Evolutionary conservation across 2,888 invertebrate genomes (phyloP), one percentile per base, ranked within the genome.

Genomic region (Cotesia congregata): DNA sequence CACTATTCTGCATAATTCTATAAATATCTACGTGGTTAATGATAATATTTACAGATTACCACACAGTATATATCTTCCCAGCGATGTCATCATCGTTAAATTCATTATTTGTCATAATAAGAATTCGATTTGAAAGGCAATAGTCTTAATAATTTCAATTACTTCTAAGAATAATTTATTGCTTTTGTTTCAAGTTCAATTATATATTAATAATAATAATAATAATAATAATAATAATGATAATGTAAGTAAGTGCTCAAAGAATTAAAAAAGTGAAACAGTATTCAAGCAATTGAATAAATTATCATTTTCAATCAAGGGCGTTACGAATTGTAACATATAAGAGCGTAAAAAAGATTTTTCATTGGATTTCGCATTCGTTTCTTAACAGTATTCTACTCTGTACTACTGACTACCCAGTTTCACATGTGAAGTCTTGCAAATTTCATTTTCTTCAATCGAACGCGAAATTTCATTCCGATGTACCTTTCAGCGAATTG

Each of bases 381-480:
- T 41, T 7, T 40, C 39, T n/a, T 67, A 40, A 39, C 15, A 67
- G 39, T 67, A 15, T 39, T 30, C 15, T 40, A 30, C 30, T 30
- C 30, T 3, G 30, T 30, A 30, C 15, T 15, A 41, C 50, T 59
- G 3, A 70, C 9, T n/a, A n/a, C 30, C 6, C 12, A n/a, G 60
- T 12, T 12, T 50, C 50, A 50, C 50, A 60, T 12, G 38, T 70
- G 61, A 38, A 30, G 6, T 17, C 70, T 70, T 60, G 59, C 12
- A 60, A 70, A 70, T 70, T 70, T 60, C 50, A 70, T 70, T 70
- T 60, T 20, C 60, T 60, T 60, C 38, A 70, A 60, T 60, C 30
- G 60, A 70, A 70, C 60, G 70, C 4, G 30, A 60, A 70, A 60
- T 70, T 70, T 70, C 30, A 60, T 30, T 70, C 20, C 61, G 50